A percentile compares a stretch with the other conserved stretches of the same genome.
These are phyloP conservation scores for Tolypeutes matacus DNA, from an alignment of 2,797 vertebrate genomes.

Conservation along the genomic window DNA sequence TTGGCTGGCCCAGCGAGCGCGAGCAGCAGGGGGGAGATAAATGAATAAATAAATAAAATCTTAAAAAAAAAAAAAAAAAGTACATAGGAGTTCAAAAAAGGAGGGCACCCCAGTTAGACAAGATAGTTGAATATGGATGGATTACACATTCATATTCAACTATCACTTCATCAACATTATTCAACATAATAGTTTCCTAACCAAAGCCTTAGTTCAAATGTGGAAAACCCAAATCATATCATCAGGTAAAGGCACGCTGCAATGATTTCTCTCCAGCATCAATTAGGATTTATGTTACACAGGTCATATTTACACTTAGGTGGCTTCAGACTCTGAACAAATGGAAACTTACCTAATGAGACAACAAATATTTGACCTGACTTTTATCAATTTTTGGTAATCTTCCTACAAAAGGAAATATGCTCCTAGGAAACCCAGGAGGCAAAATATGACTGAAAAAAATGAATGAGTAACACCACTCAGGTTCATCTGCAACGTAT, in stretches of 20 bases:
- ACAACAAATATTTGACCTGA: slow-evolving; percentile 67
- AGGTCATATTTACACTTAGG: slow-evolving; percentile 54
- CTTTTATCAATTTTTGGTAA: slow-evolving; percentile 40
- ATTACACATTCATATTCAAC: slow-evolving; percentile 2
- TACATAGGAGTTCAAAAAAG: slow-evolving; percentile 52
- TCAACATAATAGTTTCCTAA: slow-evolving; percentile 48
- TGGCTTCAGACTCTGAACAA: slow-evolving; percentile 66
- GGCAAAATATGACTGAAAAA: slow-evolving; percentile 40
- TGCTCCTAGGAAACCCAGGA: not conserved
- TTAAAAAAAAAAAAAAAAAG: too few relatives aligned
- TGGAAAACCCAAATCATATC: slow-evolving; percentile 66
- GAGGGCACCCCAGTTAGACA: not conserved
- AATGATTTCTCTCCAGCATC: slow-evolving; percentile 52
- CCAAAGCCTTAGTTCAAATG: slow-evolving; percentile 31
- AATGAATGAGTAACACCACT: not conserved
- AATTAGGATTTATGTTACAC: slow-evolving; percentile 45
- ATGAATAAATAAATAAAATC: too few relatives aligned
- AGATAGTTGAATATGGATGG: slow-evolving; percentile 57
- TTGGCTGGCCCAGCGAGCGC: too few relatives aligned
- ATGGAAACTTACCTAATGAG: slow-evolving; percentile 72
- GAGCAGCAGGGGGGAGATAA: too few relatives aligned
- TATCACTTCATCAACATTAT: slow-evolving; percentile 33
- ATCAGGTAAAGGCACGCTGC: slow-evolving; percentile 59
- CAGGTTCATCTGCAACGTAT: not conserved
- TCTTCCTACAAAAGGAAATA: slow-evolving; percentile 56